Base-by-base conservation (phyloP, 2,113 vertebrate species). In the Myiopsitta monachus region DNA sequence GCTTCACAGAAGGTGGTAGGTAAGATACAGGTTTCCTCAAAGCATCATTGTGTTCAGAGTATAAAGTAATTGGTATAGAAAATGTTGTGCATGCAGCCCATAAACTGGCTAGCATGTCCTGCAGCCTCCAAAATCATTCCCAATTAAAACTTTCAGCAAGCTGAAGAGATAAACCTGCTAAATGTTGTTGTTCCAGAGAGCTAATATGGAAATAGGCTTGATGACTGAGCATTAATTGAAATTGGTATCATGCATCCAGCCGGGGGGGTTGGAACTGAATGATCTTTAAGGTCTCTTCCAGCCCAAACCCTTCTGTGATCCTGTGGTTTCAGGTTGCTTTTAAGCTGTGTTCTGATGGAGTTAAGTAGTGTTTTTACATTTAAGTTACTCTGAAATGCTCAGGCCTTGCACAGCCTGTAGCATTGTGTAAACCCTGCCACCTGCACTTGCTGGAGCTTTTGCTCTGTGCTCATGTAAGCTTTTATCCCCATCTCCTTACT, bases 171-270 rank as follows among this genome's bases (percentile, higher is more conserved):
- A 93, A 94, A 72, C 85, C 57, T 90, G 67, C 67, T 91, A 17
- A 69, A 30, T 36, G 18, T 51, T 91, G 46, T n/a, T 94, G 38
- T 75, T 91, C 16, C 6, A 46, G 59, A 88, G 78, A 55, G 44
- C 74, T 85, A 62, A 88, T 88, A 62, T 57, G 82, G 38, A 93
- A 88, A 57, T 51, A 62, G 8, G 11, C 46, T 54, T 88, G 88
- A 82, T 92, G 91, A 61, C 80, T 68, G 47, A 75, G 57, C 70
- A 28, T 82, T 89, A 92, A 87, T 82, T 82, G 83, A 51, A 82
- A 44, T 43, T 0, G 7, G 69, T 89, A 3, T 84, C 94, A 81
- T 89, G 69, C 27, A 24, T 87, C 63, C 81, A 92, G 76, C 30
- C 3, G 57, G 57, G 33, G 57, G 14, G n/a, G 22, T 15, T 15